Percentiles rank a stretch among this genome's conserved stretches.
These are phyloP conservation scores for Sprattus sprattus DNA, from an alignment of 2,113 vertebrate genomes.

Conservation along the genomic window DNA sequence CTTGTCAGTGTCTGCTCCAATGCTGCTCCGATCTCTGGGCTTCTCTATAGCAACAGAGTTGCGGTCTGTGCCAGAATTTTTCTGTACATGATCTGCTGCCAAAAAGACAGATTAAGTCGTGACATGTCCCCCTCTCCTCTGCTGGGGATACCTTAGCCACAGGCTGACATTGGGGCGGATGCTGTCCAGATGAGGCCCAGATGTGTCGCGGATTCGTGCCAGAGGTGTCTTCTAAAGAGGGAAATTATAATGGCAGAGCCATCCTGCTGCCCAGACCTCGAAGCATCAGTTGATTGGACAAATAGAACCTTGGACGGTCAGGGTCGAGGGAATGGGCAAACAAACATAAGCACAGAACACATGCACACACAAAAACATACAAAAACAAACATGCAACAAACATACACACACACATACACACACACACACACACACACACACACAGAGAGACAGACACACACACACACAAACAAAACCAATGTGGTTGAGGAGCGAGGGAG, in stretches of 20 bases:
- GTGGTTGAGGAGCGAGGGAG: no score
- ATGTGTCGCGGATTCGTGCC: background rate
- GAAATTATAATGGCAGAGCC: background rate
- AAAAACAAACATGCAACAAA: background rate
- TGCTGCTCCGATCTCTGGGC: background rate
- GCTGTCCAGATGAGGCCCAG: background rate
- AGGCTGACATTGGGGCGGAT: background rate
- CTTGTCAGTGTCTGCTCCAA: background rate
- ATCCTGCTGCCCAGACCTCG: background rate
- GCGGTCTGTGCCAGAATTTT: background rate
- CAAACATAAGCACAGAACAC: background rate
- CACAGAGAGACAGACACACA: background rate
- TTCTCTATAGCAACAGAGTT: background rate
- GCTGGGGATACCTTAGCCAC: background rate
- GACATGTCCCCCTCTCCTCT: background rate
- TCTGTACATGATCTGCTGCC: background rate
- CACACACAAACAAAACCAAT: no score
- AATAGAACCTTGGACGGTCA: background rate
- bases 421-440: conserved; percentile 18
- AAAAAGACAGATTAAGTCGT: background rate
- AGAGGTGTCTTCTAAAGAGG: background rate
- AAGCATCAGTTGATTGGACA: background rate
- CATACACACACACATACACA: background rate
- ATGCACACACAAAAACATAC: background rate
- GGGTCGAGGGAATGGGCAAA: background rate